Evolutionary conservation across 2,888 invertebrate species (phyloP).

Genomic region (Nezara viridula): DNA sequence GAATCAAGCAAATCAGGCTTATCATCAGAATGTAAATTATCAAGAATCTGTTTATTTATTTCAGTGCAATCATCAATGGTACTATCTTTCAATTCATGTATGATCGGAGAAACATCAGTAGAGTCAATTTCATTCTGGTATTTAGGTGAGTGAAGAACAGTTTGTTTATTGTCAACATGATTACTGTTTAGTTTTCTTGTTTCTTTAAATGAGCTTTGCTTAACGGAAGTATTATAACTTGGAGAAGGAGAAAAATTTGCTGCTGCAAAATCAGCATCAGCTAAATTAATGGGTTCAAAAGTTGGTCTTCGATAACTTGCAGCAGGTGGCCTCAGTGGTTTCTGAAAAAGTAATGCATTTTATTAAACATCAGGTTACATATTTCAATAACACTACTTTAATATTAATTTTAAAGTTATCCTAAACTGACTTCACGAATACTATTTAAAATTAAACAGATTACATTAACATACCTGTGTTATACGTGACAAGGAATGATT

Average conservation of each 20-base stretch:
- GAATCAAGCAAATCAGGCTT: slow-evolving; percentile 63
- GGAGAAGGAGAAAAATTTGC: slow-evolving; percentile 62
- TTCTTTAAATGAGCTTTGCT: slow-evolving; percentile 53
- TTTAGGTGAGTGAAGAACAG: background rate
- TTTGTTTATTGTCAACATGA: background rate
- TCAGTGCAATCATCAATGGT: background rate
- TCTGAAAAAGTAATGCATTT: slow-evolving; percentile 57
- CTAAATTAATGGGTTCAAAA: slow-evolving; percentile 67
- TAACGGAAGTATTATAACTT: slow-evolving; percentile 36
- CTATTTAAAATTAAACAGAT: background rate
- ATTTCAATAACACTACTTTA: background rate
- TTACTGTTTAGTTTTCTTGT: background rate
- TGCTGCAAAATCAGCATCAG: slow-evolving; percentile 67
- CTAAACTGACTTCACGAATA: background rate
- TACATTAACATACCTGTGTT: slow-evolving; percentile 63
- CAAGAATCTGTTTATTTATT: background rate
- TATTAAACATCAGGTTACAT: background rate
- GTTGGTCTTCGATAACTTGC: slow-evolving; percentile 66
- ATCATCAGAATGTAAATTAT: slow-evolving; percentile 52
- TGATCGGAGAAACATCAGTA: background rate
- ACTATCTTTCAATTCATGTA: background rate
- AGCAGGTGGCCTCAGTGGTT: slow-evolving; percentile 64
- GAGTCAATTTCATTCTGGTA: background rate
- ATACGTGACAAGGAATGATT: slow-evolving; percentile 62
- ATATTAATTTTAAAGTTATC: background rate